Evolutionary conservation across 1,140 invertebrate genomes (phyloP), one percentile per base, ranked within the genome.

Genomic region (Zaprionus kolodkinae): DNA sequence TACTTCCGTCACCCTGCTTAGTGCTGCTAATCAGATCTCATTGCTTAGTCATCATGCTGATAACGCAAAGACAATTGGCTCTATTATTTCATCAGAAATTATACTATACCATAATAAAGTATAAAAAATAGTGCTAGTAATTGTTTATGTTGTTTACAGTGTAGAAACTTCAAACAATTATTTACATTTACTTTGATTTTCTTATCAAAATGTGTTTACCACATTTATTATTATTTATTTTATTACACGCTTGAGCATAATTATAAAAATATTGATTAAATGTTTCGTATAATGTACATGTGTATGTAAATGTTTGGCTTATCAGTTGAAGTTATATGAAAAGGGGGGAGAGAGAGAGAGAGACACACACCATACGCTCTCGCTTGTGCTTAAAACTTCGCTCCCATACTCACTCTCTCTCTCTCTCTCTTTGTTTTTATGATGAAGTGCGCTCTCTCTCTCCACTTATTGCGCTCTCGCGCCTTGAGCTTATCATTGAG

Each of bases 401-500:
- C 45, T 50, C 17, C 4, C 40, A 12, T 48, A 5, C 17, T 12
- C 21, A 1, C 21, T 21, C 21, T 17, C 38, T 40, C 38, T 48
- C n/a, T 6, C 40, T 15, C 40, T 43, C 43, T 48, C 10, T 21
- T 50, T 50, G 45, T 50, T 50, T 50, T 12, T 25, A 25, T 45
- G 38, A 3, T 30, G 38, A 40, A 40, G 7, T 40, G 11, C 11
- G 45, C 45, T 48, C 45, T 48, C 45, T 50, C 12, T 40, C 27
- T 30, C 3, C 27, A 15, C 15, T 48, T 17, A 48, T 10, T 15
- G 15, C 15, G 15, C 45, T 48, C 45, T 48, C 45, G 45, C 17
- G 45, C 45, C 45, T 50, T 50, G 45, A 50, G 45, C 17, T 50
- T 50, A 50, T 50, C 45, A 50, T 50, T 50, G 45, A 50, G 11